Evolutionary conservation across 2,888 invertebrate species (phyloP), one percentile per base, ranked within the genome.

Genomic region (Acanthosepion lycidas): DNA sequence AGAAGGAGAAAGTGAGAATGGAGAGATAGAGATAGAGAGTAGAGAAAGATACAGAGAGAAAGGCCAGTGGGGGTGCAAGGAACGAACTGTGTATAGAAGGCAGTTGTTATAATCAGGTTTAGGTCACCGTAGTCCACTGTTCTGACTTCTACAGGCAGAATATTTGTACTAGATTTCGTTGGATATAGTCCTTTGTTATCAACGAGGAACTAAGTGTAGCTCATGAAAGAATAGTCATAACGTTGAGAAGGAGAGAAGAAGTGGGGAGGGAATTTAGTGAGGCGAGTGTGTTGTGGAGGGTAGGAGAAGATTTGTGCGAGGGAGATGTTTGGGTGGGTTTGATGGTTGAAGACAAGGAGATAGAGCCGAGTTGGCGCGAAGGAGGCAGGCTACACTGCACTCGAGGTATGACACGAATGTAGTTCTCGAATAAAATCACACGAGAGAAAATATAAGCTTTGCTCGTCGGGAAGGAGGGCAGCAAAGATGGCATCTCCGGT

Each of bases 331-430:
- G n/a, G 78, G 9, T 12, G 78, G 78, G 78, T 12, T 15, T 12
- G 12, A 28, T 4, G 12, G 78, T n/a, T 78, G n/a, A 78, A n/a
- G n/a, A 12, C 2, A 3, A 78, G 78, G 78, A 78, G 78, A 78
- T 78, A 78, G 78, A 78, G 78, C 33, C n/a, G 78, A n/a, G 78
- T 78, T 78, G 78, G n/a, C 78, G 78, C 78, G 78, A 78, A 78
- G 15, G n/a, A n/a, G 78, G 78, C 78, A 78, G 78, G 78, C 78
- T 78, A n/a, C n/a, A 33, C 78, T 78, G 78, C 78, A 78, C 78
- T 78, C 15, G 78, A 78, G 78, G 78, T n/a, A 78, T 78, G n/a
- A 18, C 15, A 18, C 12, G 78, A 78, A 78, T 78, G 78, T 78
- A 78, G 78, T 78, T 78, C 23, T 78, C 78, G n/a, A n/a, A 78